Base-by-base conservation (phyloP, 2,113 vertebrate species). In the Rhea pennata region DNA sequence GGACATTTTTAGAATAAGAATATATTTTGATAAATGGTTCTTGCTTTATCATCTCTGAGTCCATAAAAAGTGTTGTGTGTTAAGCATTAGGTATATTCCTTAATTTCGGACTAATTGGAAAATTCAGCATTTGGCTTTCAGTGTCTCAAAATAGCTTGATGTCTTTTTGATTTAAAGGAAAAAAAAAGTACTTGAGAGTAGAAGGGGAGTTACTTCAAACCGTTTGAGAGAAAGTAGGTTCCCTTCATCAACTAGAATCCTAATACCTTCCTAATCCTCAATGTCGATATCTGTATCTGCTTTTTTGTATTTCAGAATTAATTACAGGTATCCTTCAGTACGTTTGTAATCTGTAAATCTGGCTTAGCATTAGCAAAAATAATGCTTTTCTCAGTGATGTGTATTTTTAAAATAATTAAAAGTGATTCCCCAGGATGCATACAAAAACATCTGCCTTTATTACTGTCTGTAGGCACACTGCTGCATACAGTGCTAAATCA, bases 261-360 rank as follows among this genome's bases (percentile, higher is more conserved):
- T 40, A 76, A 0, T 24, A 7, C 65, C 6, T 53, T 46, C 15
- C 46, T 58, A 1, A 72, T 94, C 5, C 24, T 59, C 50, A 26
- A 1, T 23, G 10, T 0, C 56, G 15, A n/a, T 44, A 24, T 7
- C 79, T 6, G 3, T 3, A 85, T 54, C 46, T 51, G 40, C 31
- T 84, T 66, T 66, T 75, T 48, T 64, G 36, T 59, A 56, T 51
- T 72, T 87, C 21, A 76, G 27, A 39, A 11, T 48, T 33, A 69
- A 26, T 50, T 53, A 29, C 36, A 74, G 19, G 4, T 39, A 2
- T 46, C 17, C 7, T 39, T 64, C 42, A 71, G 65, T 27, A 11
- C 8, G 0, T 39, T 53, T 78, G 13, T 31, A 46, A 77, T 14
- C 17, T 48, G 65, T 31, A 13, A 10, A 81, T 93, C 59, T 76